Percentiles rank a stretch among this genome's conserved stretches.
These are phyloP conservation scores for Epizoanthus illoricatus DNA, from an alignment of 92 coral and sea anemone genomes.

Conservation along the genomic window DNA sequence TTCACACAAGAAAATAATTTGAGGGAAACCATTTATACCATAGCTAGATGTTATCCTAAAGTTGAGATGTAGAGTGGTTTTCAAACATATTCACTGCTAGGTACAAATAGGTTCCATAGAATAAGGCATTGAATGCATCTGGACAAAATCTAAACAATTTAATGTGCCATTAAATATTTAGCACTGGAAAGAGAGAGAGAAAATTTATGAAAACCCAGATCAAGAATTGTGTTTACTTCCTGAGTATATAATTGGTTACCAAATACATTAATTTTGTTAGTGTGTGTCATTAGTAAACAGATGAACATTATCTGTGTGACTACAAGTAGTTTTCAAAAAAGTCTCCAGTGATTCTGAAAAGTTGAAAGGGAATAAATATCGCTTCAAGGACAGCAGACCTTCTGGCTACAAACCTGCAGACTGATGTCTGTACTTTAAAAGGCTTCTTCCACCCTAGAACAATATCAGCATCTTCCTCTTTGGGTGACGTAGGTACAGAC, in stretches of 20 bases:
- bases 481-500: background rate
- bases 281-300: background rate
- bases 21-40: too few species aligned
- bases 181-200: background rate
- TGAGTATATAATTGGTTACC: too few species aligned
- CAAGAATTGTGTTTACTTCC: background rate
- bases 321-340: background rate
- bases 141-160: too few species aligned
- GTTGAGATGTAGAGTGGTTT: too few species aligned
- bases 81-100: too few species aligned
- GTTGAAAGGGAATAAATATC: background rate
- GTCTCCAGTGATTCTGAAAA: constrained; percentile 8
- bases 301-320: background rate
- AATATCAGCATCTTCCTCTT: background rate
- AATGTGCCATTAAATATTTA: too few species aligned
- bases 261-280: background rate
- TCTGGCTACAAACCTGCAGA: constrained; percentile 18
- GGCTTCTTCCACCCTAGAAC: constrained; percentile 15
- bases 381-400: background rate
- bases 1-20: too few species aligned
- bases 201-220: background rate
- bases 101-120: too few species aligned
- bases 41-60: too few species aligned
- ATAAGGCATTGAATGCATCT: too few species aligned
- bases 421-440: constrained; percentile 23